Conservation (phyloP, 2,888 invertebrate genomes). For the Oligia latruncula region DNA sequence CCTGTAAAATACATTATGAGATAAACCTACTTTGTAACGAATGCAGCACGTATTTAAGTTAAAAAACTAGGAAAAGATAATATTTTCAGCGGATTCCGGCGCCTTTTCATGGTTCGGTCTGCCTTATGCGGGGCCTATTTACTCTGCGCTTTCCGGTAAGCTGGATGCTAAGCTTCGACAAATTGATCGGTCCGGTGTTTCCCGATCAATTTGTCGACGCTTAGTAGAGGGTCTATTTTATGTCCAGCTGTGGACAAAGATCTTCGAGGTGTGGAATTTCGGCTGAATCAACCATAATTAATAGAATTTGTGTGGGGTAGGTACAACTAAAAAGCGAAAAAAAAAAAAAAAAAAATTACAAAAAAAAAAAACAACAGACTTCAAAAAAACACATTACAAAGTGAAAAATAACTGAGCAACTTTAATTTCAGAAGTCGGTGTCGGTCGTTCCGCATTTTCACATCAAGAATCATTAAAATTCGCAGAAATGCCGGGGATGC, state of each 20-base stretch:
- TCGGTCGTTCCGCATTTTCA: no score
- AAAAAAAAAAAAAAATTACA: no score
- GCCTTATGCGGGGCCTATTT: not conserved
- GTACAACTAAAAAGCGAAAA: no score
- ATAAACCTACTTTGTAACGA: not conserved
- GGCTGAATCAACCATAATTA: not conserved
- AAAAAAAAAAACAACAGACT: no score
- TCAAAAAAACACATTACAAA: no score
- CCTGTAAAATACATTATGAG: constrained; percentile 86
- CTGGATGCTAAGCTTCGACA: no score
- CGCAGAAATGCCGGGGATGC: no score
- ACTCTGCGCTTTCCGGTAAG: not conserved
- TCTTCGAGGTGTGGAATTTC: not conserved
- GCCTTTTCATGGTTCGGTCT: not conserved
- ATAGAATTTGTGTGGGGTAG: no score
- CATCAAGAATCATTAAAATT: no score
- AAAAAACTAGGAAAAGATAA: not conserved
- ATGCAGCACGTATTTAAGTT: not conserved
- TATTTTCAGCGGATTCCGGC: not conserved
- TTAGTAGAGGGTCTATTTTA: not conserved
- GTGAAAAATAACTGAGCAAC: no score
- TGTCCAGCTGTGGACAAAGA: not conserved
- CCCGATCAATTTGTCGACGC: not conserved
- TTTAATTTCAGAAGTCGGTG: no score
- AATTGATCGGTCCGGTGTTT: no score